A percentile compares a stretch with the other conserved stretches of the same genome.
These are phyloP conservation scores for Actinia equina DNA, from an alignment of 64 coral and sea anemone species.

Conservation along the genomic window DNA sequence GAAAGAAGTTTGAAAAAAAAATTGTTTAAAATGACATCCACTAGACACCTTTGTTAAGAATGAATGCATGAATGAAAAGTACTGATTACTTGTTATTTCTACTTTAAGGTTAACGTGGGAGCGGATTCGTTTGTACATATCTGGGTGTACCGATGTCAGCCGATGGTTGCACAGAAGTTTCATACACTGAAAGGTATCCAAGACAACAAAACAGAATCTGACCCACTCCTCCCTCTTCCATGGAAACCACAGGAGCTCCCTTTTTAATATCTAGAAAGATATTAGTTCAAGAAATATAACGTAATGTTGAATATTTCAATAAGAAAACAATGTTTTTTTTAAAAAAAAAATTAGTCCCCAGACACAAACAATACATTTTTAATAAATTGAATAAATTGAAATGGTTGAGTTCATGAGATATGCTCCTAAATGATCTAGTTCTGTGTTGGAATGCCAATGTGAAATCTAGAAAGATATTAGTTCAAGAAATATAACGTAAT, in stretches of 20 bases:
- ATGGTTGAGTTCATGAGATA: not conserved
- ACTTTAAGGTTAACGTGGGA: conserved; percentile 1
- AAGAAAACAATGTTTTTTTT: too few relatives aligned
- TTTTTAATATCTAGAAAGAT: not conserved
- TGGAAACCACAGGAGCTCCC: not conserved
- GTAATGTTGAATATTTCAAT: too few relatives aligned
- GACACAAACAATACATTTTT: too few relatives aligned
- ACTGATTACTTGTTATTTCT: not conserved
- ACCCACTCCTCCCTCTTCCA: not conserved
- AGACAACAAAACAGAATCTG: conserved; percentile 5
- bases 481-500: too few relatives aligned
- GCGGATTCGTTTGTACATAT: not conserved
- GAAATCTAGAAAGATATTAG: too few relatives aligned
- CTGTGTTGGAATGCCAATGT: not conserved
- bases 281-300: too few relatives aligned
- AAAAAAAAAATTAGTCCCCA: too few relatives aligned
- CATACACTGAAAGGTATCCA: not conserved
- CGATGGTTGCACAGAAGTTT: not conserved
- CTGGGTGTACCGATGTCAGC: not conserved
- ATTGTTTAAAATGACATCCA: too few relatives aligned
- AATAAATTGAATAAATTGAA: too few relatives aligned
- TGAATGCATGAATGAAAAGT: not conserved
- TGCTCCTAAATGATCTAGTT: not conserved
- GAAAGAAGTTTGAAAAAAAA: too few relatives aligned
- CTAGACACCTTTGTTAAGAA: too few relatives aligned